Conservation (phyloP, 2,888 invertebrate species). For the Polylopha cassiicola region DNA sequence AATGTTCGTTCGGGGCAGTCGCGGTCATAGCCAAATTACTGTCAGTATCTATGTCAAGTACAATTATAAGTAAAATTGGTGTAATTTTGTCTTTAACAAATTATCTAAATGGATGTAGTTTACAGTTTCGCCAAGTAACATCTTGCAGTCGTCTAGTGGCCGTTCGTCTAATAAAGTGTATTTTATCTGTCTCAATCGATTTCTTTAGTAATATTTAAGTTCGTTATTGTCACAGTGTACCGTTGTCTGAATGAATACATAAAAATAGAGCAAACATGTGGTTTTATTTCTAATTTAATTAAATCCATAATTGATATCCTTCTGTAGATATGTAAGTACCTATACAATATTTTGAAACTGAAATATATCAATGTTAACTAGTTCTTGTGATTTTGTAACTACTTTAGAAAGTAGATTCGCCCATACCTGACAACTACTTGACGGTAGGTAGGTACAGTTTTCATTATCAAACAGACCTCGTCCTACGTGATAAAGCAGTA, state of each 20-base stretch:
- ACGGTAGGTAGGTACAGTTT: too few species aligned
- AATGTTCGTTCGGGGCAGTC: constrained; percentile 20
- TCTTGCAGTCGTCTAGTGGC: constrained; percentile 43
- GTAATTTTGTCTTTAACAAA: constrained; percentile 38
- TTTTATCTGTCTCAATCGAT: constrained; percentile 61
- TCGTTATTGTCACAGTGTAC: constrained; percentile 78
- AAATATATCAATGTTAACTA: too few species aligned
- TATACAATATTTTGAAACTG: too few species aligned
- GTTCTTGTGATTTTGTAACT: too few species aligned
- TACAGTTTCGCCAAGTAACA: constrained; percentile 40
- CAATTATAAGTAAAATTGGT: constrained; percentile 40
- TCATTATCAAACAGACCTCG: too few species aligned
- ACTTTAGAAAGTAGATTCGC: too few species aligned
- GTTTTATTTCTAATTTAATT: constrained; percentile 56
- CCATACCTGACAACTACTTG: too few species aligned
- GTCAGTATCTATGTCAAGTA: constrained; percentile 40
- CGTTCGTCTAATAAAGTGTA: constrained; percentile 49
- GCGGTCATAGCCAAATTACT: constrained; percentile 11
- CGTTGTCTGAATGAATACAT: constrained; percentile 78
- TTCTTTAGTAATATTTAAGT: constrained; percentile 67
- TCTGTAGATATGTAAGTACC: too few species aligned
- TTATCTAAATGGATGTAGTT: constrained; percentile 42
- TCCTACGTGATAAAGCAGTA: too few species aligned
- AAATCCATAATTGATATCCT: too few species aligned
- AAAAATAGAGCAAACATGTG: constrained; percentile 65